Evolutionary conservation across 2,888 invertebrate genomes (phyloP).

Genomic region (Aleiodes leptofemur): DNA sequence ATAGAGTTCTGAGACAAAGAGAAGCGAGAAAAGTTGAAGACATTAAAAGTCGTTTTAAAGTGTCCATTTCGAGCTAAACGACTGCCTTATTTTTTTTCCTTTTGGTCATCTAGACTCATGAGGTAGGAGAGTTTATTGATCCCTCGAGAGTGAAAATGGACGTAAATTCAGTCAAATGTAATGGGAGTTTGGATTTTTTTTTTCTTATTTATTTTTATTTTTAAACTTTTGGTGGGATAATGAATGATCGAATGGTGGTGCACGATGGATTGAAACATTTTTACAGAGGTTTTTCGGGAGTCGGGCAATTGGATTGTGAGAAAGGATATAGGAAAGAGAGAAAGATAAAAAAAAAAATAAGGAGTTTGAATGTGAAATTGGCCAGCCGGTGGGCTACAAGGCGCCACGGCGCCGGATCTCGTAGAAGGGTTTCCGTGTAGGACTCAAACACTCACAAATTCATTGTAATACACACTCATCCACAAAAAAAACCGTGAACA

Average conservation of each 20-base stretch:
- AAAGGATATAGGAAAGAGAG: constrained; percentile 21
- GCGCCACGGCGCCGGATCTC: constrained; percentile 75
- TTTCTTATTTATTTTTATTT: constrained; percentile 1
- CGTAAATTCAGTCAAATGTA: constrained; percentile 4
- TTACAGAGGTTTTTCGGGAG: constrained; percentile 30
- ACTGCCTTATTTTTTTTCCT: constrained; percentile 1
- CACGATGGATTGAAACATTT: constrained; percentile 42
- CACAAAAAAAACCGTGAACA: constrained; percentile 38
- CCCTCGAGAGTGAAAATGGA: constrained; percentile 61
- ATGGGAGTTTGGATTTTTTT: neutral
- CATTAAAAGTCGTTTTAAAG: constrained; percentile 47
- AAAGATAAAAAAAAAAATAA: constrained; percentile 46
- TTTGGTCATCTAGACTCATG: constrained; percentile 25
- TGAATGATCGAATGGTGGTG: constrained; percentile 31
- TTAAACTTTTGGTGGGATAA: constrained; percentile 36
- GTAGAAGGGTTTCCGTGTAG: constrained; percentile 76
- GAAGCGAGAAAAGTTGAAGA: constrained; percentile 40
- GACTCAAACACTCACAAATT: constrained; percentile 60
- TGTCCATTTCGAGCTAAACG: constrained; percentile 38
- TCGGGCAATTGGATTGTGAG: neutral
- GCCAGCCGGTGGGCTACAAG: constrained; percentile 62
- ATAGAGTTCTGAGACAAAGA: neutral
- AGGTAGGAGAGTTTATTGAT: constrained; percentile 61
- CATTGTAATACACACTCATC: constrained; percentile 53
- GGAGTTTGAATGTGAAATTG: constrained; percentile 25